Evolutionary conservation across 37 sponge, comb jelly and placozoan genomes (phyloP).

Genomic region (Amphimedon queenslandica): DNA sequence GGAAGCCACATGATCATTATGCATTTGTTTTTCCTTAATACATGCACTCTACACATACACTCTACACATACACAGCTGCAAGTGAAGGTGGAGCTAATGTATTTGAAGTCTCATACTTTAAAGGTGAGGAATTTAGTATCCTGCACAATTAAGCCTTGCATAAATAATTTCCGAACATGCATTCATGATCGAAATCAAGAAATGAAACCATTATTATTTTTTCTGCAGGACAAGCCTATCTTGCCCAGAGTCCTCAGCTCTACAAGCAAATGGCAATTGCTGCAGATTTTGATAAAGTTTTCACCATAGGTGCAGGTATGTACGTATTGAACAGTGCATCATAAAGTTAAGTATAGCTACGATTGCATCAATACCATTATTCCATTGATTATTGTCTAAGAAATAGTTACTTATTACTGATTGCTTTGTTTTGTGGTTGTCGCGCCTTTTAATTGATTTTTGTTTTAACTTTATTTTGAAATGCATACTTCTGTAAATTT

Average conservation of each 20-base stretch:
- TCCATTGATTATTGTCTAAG: no score
- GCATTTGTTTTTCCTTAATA: not conserved
- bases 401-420: no score
- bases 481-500: no score
- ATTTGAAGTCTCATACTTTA: slow-evolving; percentile 93
- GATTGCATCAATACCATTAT: no score
- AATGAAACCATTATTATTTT: not conserved
- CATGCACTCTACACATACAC: slow-evolving; percentile 4
- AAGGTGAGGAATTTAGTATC: slow-evolving; percentile 43
- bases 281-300: slow-evolving; percentile 93
- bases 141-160: not conserved
- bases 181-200: not conserved
- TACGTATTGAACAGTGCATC: no score
- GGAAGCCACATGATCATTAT: no score
- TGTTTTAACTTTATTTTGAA: no score
- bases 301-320: slow-evolving; percentile 93
- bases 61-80: slow-evolving; percentile 80
- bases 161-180: no score
- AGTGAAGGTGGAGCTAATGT: slow-evolving; percentile 99
- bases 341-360: no score
- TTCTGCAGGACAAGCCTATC: slow-evolving; percentile 79
- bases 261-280: slow-evolving; percentile 99
- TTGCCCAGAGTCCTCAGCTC: slow-evolving; percentile 98
- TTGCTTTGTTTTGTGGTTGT: no score
- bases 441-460: no score